Base-by-base conservation (phyloP, 2,113 vertebrate genomes). In the Mirounga angustirostris region DNA sequence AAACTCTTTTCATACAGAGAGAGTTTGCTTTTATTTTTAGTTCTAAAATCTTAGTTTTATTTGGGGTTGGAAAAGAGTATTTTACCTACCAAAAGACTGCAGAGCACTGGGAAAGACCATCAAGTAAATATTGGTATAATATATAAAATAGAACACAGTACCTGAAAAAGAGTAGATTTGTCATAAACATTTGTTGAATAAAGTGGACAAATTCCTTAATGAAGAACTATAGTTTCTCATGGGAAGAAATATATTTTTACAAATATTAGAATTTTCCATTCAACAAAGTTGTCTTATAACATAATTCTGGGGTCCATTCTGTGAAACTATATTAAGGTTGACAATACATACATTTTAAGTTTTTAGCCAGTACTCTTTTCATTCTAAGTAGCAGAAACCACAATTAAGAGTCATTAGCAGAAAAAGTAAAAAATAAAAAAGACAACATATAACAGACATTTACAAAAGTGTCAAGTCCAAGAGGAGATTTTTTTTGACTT, bases 1-100 rank as follows among this genome's bases (percentile, higher is more conserved):
- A 94, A 54, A 91, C 22, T 33, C 9, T 40, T 94, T 95, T 86
- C 19, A 86, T 73, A 65, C 10, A 58, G 15, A 78, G 91, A 96
- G 1, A 73, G 82, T 19, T 78, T 84, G 40, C 18, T 90, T 97
- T 69, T 79, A 76, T 81, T 97, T 98, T 90, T 65, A 95, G 40
- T 94, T 85, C 21, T 4, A 94, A 96, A 86, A 26, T 61, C 12
- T 54, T 86, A 12, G 14, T 63, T 92, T 43, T 59, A 79, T 93
- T 54, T 86, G 12, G 15, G 5, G 7, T 43, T 89, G 22, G 0
- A 1, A 5, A 74, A 28, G 8, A 78, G 8, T 56, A 80, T 63
- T 92, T 58, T 87, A 4, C 3, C 50, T 24, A 80, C 28, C 22
- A 54, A 89, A 96, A 61, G 22, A 56, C 33, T 59, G 52, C 3